phyloP scores from a whole-genome alignment of 2,113 vertebrate species.

The Sceloporus undulatus region DNA sequence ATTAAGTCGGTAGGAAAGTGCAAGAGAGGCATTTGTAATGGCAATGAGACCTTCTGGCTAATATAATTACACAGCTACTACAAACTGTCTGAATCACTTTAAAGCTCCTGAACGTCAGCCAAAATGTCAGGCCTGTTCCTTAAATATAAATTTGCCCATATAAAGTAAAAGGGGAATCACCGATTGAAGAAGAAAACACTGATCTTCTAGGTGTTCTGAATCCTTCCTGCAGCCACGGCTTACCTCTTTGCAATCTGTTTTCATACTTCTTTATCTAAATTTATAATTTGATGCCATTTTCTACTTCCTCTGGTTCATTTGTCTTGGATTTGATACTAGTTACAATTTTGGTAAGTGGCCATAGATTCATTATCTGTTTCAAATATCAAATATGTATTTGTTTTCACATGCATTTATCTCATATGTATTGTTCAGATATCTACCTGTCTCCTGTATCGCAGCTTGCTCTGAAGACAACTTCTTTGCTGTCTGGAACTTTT shows the following conservation, averaged over 20 bases:
- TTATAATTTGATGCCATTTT: background rate
- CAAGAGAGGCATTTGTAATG: background rate
- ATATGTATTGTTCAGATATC: conserved; percentile 37
- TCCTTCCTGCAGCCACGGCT: background rate
- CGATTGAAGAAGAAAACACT: background rate
- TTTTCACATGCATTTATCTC: conserved; percentile 31
- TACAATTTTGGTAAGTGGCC: conserved; percentile 9
- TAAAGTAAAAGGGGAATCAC: no score
- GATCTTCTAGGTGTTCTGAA: background rate
- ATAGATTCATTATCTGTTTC: conserved; percentile 16
- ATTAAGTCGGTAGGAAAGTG: background rate
- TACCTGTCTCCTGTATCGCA: conserved; percentile 14
- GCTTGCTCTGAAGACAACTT: conserved; percentile 49
- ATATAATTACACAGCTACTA: no score
- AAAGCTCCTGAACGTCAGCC: background rate
- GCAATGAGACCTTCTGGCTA: background rate
- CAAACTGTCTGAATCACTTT: background rate
- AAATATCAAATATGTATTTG: conserved; percentile 43
- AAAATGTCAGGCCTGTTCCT: background rate
- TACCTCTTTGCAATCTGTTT: no score
- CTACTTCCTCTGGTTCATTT: conserved; percentile 32
- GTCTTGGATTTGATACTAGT: conserved; percentile 34
- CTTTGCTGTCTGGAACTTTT: conserved; percentile 38
- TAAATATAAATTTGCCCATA: no score
- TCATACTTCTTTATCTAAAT: no score